Percentiles rank a stretch among this genome's conserved stretches.
Conservation (phyloP, 2,797 vertebrate genomes). For the Buphagus erythrorhynchus region DNA sequence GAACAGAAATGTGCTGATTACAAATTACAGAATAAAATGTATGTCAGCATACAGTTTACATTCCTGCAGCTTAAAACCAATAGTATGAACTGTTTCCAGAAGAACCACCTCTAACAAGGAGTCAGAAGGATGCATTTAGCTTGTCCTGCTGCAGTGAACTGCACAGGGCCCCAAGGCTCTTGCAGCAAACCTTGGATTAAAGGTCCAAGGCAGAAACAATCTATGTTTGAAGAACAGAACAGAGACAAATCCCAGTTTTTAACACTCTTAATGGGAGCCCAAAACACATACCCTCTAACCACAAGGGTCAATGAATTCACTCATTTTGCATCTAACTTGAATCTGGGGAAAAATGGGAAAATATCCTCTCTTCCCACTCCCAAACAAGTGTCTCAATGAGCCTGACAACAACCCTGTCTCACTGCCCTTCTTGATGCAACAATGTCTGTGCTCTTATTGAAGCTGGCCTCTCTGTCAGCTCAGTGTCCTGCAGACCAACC, state of each 20-base stretch:
- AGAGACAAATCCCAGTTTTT: neutral
- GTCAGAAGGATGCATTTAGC: neutral
- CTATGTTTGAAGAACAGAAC: neutral
- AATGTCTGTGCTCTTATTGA: neutral
- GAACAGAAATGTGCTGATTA: conserved; percentile 46
- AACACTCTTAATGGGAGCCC: neutral
- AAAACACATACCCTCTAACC: neutral
- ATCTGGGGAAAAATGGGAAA: neutral
- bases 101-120: neutral
- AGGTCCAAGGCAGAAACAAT: neutral
- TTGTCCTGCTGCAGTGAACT: neutral
- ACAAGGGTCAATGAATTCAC: neutral
- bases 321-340: neutral
- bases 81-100: neutral
- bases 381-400: neutral
- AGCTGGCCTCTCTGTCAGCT: neutral
- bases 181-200: neutral
- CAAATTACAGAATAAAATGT: conserved; percentile 2
- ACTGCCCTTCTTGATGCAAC: neutral
- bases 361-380: neutral
- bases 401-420: neutral
- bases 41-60: neutral
- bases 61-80: neutral
- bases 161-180: neutral
- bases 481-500: neutral